phyloP scores from a whole-genome alignment of 2,888 invertebrate species.

The Rhagium mordax region DNA sequence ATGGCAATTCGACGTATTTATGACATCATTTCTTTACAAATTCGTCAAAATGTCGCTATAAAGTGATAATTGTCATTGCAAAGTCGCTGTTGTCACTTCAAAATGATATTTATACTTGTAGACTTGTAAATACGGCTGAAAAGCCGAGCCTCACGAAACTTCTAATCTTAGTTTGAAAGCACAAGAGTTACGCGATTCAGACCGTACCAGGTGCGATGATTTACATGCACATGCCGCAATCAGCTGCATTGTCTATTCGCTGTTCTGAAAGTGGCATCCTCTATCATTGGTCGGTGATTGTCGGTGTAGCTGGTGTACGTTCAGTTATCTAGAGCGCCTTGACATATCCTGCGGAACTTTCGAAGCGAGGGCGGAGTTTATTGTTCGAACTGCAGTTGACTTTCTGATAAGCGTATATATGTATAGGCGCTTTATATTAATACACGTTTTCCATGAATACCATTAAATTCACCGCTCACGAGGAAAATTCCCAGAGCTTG shows the following conservation, averaged over 20 bases:
- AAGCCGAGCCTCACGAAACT: too few relatives aligned
- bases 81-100: too few relatives aligned
- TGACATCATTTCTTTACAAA: too few relatives aligned
- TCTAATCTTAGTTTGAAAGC: too few relatives aligned
- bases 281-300: background rate
- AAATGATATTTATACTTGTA: too few relatives aligned
- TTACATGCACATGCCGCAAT: background rate
- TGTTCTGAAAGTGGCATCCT: background rate
- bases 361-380: conserved; percentile 13
- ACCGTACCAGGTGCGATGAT: background rate
- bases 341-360: conserved; percentile 39
- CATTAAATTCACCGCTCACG: background rate
- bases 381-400: conserved; percentile 10
- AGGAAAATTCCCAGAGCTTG: background rate
- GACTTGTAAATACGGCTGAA: too few relatives aligned
- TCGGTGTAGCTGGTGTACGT: conserved; percentile 16
- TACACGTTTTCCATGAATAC: background rate
- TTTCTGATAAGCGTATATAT: conserved; percentile 3
- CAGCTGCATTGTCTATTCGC: background rate
- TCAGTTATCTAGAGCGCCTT: conserved; percentile 29
- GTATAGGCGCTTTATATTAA: background rate
- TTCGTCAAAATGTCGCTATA: too few relatives aligned
- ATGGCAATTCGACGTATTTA: too few relatives aligned
- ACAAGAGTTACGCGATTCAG: too few relatives aligned
- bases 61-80: too few relatives aligned